phyloP scores from a whole-genome alignment of 2,888 invertebrate genomes.

The Polietes domitor region DNA sequence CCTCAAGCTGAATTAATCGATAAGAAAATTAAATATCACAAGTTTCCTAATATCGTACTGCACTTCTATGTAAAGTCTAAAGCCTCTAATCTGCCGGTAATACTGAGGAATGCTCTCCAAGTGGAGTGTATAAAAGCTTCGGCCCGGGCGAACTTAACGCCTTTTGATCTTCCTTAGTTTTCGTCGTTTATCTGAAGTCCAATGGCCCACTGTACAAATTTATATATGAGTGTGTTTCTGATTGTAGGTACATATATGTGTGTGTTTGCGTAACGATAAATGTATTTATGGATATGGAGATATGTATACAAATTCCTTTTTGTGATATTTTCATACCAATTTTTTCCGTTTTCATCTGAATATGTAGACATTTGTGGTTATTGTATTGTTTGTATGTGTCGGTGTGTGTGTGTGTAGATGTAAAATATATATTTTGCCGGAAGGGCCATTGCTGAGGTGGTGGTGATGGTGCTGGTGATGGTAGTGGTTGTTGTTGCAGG shows the following conservation, averaged over 20 bases:
- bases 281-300: constrained; percentile 58
- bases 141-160: too few species aligned
- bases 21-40: too few species aligned
- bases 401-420: constrained; percentile 7
- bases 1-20: too few species aligned
- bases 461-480: constrained; percentile 52
- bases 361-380: constrained; percentile 49
- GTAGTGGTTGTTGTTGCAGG: constrained; percentile 21
- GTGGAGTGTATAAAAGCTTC: too few species aligned
- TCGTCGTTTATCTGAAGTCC: too few species aligned
- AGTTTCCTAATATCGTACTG: too few species aligned
- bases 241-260: neutral
- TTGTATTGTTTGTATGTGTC: constrained; percentile 23
- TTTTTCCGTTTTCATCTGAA: constrained; percentile 40
- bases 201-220: neutral
- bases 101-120: too few species aligned
- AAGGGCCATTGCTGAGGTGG: constrained; percentile 44
- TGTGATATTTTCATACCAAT: constrained; percentile 15
- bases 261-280: constrained; percentile 53
- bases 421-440: constrained; percentile 55
- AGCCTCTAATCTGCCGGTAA: too few species aligned
- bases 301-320: constrained; percentile 42
- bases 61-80: too few species aligned
- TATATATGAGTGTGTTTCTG: neutral
- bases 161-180: too few species aligned